phyloP scores from a whole-genome alignment of 2,113 vertebrate genomes.

The Halichoerus grypus region DNA sequence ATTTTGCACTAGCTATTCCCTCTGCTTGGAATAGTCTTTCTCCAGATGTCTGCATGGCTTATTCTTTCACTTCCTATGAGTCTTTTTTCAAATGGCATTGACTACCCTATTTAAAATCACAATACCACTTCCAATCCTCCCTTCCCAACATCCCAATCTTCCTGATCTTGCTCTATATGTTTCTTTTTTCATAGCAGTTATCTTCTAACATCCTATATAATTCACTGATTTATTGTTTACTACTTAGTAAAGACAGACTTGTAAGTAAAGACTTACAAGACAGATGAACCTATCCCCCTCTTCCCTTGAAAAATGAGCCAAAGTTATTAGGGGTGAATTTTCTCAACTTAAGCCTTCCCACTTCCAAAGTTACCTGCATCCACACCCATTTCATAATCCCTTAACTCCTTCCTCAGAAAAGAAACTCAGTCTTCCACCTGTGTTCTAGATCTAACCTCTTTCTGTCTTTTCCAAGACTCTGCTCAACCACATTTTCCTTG shows the following conservation, averaged over 20 bases:
- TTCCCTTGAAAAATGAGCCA: neutral
- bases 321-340: neutral
- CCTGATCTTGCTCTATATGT: neutral
- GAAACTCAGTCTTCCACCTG: neutral
- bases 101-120: neutral
- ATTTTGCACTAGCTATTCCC: neutral
- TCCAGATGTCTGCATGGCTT: neutral
- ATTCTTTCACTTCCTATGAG: neutral
- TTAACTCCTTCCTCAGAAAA: neutral
- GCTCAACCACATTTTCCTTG: neutral
- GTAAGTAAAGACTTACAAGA: neutral
- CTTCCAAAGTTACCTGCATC: neutral
- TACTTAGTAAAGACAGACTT: neutral
- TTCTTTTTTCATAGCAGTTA: neutral
- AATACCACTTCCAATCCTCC: neutral
- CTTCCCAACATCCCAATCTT: neutral
- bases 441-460: neutral
- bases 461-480: neutral
- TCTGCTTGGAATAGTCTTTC: neutral
- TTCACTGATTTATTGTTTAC: constrained; percentile 6
- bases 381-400: neutral
- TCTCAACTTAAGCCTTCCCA: neutral
- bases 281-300: neutral
- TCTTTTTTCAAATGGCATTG: neutral
- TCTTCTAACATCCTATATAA: neutral